These are phyloP conservation scores for Cataglyphis cursor DNA, from an alignment of 2,888 invertebrate genomes.

Conservation along the genomic window DNA sequence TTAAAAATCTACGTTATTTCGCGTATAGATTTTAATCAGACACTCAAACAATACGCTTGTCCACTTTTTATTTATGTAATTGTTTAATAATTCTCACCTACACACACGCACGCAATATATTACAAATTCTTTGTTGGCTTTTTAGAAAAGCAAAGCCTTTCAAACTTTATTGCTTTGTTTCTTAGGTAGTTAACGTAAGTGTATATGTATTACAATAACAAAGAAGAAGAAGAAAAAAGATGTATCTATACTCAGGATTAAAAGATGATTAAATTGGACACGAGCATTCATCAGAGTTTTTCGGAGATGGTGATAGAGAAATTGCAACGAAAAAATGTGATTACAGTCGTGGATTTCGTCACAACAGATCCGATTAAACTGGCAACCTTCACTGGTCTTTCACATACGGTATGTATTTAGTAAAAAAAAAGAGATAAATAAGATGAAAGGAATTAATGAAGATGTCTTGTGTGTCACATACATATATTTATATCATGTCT, in stretches of 20 bases:
- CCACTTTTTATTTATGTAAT: background rate
- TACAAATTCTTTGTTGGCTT: background rate
- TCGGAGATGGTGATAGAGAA: constrained; percentile 86
- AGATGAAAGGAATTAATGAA: background rate
- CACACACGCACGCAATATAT: background rate
- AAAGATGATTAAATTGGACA: constrained; percentile 62
- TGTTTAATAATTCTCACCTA: background rate
- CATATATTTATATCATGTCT: no score
- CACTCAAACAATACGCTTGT: background rate
- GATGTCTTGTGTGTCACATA: background rate
- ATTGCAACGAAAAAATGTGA: constrained; percentile 88
- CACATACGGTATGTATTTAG: constrained; percentile 86
- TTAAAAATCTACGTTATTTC: background rate
- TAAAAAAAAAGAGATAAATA: constrained; percentile 44
- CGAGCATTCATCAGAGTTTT: constrained; percentile 82
- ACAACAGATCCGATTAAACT: constrained; percentile 88
- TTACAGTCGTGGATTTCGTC: constrained; percentile 89
- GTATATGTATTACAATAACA: no score
- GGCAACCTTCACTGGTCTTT: constrained; percentile 87
- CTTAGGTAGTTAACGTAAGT: background rate
- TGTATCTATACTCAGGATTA: background rate
- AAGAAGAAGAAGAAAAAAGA: no score
- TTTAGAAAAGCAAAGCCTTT: background rate
- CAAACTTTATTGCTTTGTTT: background rate
- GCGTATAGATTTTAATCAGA: background rate